Conservation (phyloP, 2,797 vertebrate species). For the Echiichthys vipera region DNA sequence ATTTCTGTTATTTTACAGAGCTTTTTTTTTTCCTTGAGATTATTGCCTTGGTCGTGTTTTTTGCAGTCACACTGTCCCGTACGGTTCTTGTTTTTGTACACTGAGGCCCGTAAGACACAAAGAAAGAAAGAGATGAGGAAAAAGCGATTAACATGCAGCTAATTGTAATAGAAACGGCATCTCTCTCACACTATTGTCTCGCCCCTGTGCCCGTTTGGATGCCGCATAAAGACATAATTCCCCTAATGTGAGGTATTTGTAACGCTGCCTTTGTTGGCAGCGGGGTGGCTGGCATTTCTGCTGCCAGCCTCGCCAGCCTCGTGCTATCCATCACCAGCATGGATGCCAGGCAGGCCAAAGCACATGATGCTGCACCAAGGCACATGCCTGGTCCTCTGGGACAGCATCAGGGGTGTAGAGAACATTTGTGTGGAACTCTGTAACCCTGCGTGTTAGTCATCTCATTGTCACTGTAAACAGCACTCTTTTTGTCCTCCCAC, state of each 20-base stretch:
- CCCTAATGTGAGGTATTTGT: slow-evolving; percentile 81
- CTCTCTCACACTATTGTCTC: slow-evolving; percentile 65
- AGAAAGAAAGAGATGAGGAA: slow-evolving; percentile 32
- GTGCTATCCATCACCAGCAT: slow-evolving; percentile 58
- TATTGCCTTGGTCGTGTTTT: slow-evolving; percentile 24
- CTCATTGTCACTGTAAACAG: slow-evolving; percentile 65
- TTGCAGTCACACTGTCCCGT: slow-evolving; percentile 7
- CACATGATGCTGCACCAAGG: slow-evolving; percentile 46
- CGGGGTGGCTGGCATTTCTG: slow-evolving; percentile 45
- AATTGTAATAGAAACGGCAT: slow-evolving; percentile 69
- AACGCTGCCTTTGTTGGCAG: slow-evolving; percentile 75
- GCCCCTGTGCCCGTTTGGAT: slow-evolving; percentile 44
- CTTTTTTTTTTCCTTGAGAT: slow-evolving; percentile 37
- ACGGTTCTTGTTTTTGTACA: slow-evolving; percentile 32
- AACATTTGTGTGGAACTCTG: slow-evolving; percentile 18
- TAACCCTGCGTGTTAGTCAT: slow-evolving; percentile 41
- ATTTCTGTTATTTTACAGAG: slow-evolving; percentile 42
- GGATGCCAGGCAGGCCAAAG: slow-evolving; percentile 56
- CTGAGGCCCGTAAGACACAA: slow-evolving; percentile 41
- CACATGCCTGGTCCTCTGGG: too few species aligned
- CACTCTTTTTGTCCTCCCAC: slow-evolving; percentile 58
- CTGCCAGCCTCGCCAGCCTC: slow-evolving; percentile 48
- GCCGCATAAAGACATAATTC: slow-evolving; percentile 75
- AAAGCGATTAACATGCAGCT: slow-evolving; percentile 64
- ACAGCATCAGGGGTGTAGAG: too few species aligned